A percentile compares a stretch with the other conserved stretches of the same genome.
Conservation (phyloP, 1,140 invertebrate genomes). For the Brachionus rotundiformis region DNA sequence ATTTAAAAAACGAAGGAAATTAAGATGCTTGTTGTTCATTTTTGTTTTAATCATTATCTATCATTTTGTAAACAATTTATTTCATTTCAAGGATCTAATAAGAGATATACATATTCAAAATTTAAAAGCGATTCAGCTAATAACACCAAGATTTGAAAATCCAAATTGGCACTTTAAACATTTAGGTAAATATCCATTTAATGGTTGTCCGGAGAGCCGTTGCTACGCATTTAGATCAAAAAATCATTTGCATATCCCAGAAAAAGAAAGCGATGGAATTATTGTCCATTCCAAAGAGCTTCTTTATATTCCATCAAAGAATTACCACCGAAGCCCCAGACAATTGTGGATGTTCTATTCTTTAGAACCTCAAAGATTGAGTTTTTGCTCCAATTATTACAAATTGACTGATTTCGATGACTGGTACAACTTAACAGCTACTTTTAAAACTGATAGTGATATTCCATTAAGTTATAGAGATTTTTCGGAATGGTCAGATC, state of each 20-base stretch:
- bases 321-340: neutral
- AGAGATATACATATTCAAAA: neutral
- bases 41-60: neutral
- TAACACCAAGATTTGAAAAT: neutral
- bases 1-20: neutral
- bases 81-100: neutral
- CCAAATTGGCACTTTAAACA: neutral
- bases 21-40: neutral
- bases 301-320: neutral
- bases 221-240: slow-evolving; percentile 23
- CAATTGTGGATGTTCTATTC: slow-evolving; percentile 27
- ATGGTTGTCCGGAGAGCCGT: neutral
- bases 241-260: neutral
- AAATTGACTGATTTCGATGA: neutral
- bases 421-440: slow-evolving; percentile 46
- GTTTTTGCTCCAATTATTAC: slow-evolving; percentile 32
- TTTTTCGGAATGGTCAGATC: slow-evolving; percentile 10
- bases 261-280: neutral
- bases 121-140: slow-evolving; percentile 26
- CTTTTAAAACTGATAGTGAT: slow-evolving; percentile 32
- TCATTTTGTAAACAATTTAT: neutral
- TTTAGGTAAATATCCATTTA: neutral
- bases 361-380: neutral
- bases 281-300: slow-evolving; percentile 24
- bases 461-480: neutral